Conservation (phyloP, 2,888 invertebrate species). For the Macrophya annulata region DNA sequence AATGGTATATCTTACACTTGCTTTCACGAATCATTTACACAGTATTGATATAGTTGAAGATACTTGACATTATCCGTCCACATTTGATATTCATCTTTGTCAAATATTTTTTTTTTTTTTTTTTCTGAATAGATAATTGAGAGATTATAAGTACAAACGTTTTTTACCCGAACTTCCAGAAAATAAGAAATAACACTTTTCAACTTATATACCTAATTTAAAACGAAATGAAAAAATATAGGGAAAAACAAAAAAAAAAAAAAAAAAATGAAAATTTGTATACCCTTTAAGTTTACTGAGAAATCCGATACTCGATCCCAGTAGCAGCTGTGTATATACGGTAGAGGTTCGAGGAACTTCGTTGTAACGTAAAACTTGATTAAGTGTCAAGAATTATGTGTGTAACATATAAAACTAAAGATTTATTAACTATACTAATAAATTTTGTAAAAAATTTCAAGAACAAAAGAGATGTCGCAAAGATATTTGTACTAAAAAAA, state of each 20-base stretch:
- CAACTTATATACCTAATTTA: neutral
- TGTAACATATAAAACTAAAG: no score
- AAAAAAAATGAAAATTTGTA: neutral
- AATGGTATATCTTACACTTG: neutral
- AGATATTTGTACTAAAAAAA: no score
- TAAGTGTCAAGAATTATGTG: no score
- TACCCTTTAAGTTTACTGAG: neutral
- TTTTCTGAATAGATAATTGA: neutral
- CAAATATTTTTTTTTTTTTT: neutral
- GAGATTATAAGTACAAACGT: neutral
- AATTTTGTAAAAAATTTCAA: no score
- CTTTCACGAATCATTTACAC: neutral
- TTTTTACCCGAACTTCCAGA: neutral
- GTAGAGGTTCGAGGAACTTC: neutral
- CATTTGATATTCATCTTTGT: neutral
- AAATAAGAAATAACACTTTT: neutral
- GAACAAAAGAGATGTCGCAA: neutral
- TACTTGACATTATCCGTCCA: neutral
- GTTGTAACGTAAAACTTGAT: neutral
- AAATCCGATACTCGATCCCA: neutral
- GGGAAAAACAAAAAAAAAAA: no score
- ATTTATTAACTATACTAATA: no score
- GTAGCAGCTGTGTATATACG: neutral
- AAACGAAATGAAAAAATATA: neutral
- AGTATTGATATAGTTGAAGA: neutral